Conservation (phyloP, 2,797 vertebrate genomes). For the Nasua narica region DNA sequence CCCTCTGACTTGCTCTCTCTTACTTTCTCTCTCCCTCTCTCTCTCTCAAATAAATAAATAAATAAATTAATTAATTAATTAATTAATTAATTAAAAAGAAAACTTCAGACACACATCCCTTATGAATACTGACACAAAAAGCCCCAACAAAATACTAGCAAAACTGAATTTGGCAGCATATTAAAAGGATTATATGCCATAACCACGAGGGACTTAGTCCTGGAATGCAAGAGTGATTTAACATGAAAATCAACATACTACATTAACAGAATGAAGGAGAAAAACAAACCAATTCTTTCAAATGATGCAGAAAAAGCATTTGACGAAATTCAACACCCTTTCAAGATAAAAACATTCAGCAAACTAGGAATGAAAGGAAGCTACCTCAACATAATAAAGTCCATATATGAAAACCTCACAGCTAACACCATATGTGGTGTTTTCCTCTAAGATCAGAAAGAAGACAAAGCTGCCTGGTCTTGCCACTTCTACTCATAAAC, state of each 20-base stretch:
- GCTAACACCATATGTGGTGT: neutral
- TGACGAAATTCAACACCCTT: neutral
- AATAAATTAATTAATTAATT: no score
- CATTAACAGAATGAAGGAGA: neutral
- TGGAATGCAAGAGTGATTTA: neutral
- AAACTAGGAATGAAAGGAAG: neutral
- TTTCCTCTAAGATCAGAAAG: neutral
- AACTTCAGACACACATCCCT: neutral
- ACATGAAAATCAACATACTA: neutral
- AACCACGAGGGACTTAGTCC: neutral
- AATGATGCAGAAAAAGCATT: neutral
- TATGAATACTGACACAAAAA: neutral
- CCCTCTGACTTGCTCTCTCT: no score
- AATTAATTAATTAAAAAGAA: no score
- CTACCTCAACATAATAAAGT: neutral
- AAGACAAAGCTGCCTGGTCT: neutral
- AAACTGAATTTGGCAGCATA: neutral
- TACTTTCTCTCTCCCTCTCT: no score
- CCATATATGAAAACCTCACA: neutral
- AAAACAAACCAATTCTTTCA: neutral
- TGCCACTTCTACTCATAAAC: neutral
- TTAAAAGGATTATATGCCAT: neutral
- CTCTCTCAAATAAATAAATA: no score
- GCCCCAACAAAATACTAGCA: neutral
- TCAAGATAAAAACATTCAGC: neutral